phyloP scores from a whole-genome alignment of 1,140 invertebrate species.

The Adelges cooleyi region DNA sequence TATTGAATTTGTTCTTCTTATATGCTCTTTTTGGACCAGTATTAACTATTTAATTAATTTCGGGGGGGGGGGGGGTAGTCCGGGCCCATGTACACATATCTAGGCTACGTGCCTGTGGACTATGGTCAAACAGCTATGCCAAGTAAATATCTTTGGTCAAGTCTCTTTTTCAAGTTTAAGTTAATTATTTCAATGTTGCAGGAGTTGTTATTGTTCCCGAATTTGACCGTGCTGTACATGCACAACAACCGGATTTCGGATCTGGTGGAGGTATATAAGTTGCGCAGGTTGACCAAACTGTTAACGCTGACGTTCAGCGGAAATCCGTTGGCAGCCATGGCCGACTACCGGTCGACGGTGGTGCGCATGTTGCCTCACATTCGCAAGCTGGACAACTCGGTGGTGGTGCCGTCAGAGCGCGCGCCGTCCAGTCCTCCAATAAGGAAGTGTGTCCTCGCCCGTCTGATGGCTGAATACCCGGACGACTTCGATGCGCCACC shows the following conservation, averaged over 20 bases:
- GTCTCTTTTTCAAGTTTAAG: too few relatives aligned
- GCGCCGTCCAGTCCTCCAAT: not conserved
- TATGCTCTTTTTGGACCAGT: too few relatives aligned
- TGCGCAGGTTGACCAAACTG: not conserved
- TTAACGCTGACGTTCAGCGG: not conserved
- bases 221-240: constrained; percentile 1
- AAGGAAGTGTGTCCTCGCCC: not conserved
- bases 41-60: too few relatives aligned
- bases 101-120: too few relatives aligned
- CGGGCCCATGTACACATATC: too few relatives aligned
- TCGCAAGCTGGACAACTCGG: not conserved
- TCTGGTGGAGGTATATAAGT: not conserved
- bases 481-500: not conserved
- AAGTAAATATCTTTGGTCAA: too few relatives aligned
- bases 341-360: not conserved
- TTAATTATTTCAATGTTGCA: too few relatives aligned
- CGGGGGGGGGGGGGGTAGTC: too few relatives aligned
- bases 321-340: not conserved
- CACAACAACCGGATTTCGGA: not conserved
- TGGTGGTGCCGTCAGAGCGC: not conserved
- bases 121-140: too few relatives aligned
- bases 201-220: not conserved
- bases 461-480: not conserved
- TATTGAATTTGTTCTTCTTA: too few relatives aligned
- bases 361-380: not conserved